These are phyloP conservation scores for Hormaphis cornu DNA, from an alignment of 1,140 invertebrate species.

Conservation along the genomic window DNA sequence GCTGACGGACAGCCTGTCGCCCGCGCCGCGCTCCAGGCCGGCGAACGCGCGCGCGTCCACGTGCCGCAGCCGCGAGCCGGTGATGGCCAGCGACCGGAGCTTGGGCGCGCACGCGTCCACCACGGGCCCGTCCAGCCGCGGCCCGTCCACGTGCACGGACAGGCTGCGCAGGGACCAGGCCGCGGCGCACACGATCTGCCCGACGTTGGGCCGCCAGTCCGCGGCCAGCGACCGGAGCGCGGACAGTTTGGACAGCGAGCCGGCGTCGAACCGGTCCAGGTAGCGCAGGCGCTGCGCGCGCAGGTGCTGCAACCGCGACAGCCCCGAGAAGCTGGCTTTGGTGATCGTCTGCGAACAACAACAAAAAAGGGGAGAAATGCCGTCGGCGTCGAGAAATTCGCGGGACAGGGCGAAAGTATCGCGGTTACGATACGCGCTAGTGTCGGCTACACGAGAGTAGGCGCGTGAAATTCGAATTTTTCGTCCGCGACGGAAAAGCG, in stretches of 20 bases:
- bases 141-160: conserved; percentile 60
- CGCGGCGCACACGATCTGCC: conserved; percentile 51
- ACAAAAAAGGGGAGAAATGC: neutral
- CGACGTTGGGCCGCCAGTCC: conserved; percentile 56
- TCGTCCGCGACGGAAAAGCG: no score
- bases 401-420: no score
- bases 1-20: conserved; percentile 53
- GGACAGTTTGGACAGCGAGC: conserved; percentile 38
- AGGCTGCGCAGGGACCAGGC: conserved; percentile 52
- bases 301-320: conserved; percentile 40
- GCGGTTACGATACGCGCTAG: no score
- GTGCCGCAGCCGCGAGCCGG: conserved; percentile 56
- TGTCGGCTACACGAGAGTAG: no score
- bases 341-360: conserved; percentile 38
- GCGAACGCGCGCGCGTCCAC: conserved; percentile 62
- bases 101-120: conserved; percentile 53
- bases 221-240: conserved; percentile 40
- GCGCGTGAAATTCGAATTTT: no score
- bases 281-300: conserved; percentile 38
- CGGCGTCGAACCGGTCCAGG: conserved; percentile 42
- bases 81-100: conserved; percentile 67
- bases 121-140: conserved; percentile 50
- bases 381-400: neutral
- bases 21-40: conserved; percentile 49
- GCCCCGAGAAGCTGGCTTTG: conserved; percentile 41